phyloP scores from a whole-genome alignment of 2,113 vertebrate species.

The Lepus europaeus region DNA sequence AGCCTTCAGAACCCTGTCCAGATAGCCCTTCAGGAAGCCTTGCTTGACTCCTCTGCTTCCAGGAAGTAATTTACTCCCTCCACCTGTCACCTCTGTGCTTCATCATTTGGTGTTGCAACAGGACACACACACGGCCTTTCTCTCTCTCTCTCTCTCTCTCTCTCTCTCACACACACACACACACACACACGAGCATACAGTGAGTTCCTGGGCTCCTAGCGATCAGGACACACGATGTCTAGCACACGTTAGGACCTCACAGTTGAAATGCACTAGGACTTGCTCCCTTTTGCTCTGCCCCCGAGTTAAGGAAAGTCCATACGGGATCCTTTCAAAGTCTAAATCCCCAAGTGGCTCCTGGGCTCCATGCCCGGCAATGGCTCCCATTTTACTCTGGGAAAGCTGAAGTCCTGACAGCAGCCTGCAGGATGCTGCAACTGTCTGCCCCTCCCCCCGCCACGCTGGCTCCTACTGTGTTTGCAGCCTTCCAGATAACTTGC shows the following conservation, averaged over 20 bases:
- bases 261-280: too few relatives aligned
- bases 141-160: too few relatives aligned
- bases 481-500: background rate
- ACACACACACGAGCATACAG: background rate
- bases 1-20: background rate
- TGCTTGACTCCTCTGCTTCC: background rate
- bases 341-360: background rate
- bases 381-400: conserved; percentile 29
- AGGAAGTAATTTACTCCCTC: background rate
- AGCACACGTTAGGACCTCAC: background rate
- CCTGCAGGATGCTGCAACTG: background rate
- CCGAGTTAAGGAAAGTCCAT: background rate
- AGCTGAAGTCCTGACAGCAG: background rate
- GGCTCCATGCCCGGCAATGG: background rate
- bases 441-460: background rate
- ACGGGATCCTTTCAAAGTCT: background rate
- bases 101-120: background rate
- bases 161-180: too few relatives aligned
- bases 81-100: background rate
- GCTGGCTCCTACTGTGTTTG: background rate
- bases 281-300: background rate
- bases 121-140: background rate
- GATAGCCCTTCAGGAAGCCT: background rate
- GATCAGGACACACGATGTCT: background rate
- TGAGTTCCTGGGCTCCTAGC: background rate